phyloP scores from a whole-genome alignment of 2,888 invertebrate genomes.

The Auanema sp. region DNA sequence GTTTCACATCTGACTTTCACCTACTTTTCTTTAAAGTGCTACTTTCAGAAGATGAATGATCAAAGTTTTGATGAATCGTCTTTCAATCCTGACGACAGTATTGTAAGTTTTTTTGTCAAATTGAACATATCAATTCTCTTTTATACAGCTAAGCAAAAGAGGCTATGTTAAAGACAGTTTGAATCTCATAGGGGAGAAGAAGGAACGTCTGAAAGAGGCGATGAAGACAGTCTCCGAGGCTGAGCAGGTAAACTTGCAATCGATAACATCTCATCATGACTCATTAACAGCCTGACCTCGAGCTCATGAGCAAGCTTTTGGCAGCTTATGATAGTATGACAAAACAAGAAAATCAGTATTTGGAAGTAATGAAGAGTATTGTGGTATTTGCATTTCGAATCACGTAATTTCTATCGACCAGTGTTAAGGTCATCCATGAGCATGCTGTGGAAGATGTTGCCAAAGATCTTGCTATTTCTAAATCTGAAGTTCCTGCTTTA shows the following conservation, averaged over 20 bases:
- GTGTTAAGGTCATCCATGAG: slow-evolving; percentile 38
- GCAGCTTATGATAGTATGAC: slow-evolving; percentile 49
- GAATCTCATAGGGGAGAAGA: slow-evolving; percentile 39
- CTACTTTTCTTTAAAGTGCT: slow-evolving; percentile 7
- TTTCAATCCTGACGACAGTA: slow-evolving; percentile 7
- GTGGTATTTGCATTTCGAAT: slow-evolving; percentile 24
- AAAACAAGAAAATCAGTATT: slow-evolving; percentile 54
- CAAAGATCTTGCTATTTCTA: slow-evolving; percentile 26
- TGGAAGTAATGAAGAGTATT: slow-evolving; percentile 47
- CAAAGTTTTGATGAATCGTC: not conserved
- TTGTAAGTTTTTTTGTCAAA: slow-evolving; percentile 8
- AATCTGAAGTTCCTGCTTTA: too few relatives aligned
- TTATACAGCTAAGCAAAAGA: slow-evolving; percentile 35
- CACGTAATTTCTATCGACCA: not conserved
- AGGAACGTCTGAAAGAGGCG: slow-evolving; percentile 29
- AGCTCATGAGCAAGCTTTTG: slow-evolving; percentile 42
- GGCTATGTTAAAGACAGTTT: slow-evolving; percentile 35
- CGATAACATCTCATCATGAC: not conserved
- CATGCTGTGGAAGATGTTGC: slow-evolving; percentile 44
- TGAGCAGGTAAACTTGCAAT: slow-evolving; percentile 27
- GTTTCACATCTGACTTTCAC: not conserved
- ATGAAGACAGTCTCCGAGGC: slow-evolving; percentile 24
- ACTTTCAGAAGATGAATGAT: not conserved
- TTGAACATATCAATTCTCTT: not conserved
- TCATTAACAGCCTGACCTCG: slow-evolving; percentile 33